A percentile compares a stretch with the other conserved stretches of the same genome.
These are phyloP conservation scores for Hippocampus comes DNA, from an alignment of 2,113 vertebrate species.

Conservation along the genomic window DNA sequence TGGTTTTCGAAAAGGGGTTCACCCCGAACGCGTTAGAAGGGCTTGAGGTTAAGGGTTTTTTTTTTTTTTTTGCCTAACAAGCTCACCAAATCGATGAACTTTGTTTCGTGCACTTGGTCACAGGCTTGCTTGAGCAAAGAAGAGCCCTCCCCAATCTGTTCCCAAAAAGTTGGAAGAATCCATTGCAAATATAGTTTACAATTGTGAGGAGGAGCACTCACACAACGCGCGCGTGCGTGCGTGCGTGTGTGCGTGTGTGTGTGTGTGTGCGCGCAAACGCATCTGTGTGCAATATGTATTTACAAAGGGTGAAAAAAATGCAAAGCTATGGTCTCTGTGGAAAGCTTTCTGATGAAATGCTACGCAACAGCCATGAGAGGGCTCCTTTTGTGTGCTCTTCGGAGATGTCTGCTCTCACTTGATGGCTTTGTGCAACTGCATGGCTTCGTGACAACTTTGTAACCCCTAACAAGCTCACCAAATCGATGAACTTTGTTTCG, in stretches of 20 bases:
- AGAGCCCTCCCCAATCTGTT: neutral
- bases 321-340: constrained; percentile 21
- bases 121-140: neutral
- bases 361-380: constrained; percentile 4
- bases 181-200: neutral
- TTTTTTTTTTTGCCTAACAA: neutral
- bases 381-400: neutral
- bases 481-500: neutral
- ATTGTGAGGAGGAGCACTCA: neutral
- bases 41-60: neutral
- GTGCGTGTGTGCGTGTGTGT: no score
- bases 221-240: neutral
- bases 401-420: constrained; percentile 24
- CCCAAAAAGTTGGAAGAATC: neutral
- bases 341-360: constrained; percentile 33
- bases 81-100: neutral
- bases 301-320: constrained; percentile 28
- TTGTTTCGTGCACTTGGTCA: neutral
- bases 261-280: constrained; percentile 29
- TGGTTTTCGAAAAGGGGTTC: neutral
- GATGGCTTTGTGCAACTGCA: constrained; percentile 24
- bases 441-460: constrained; percentile 27
- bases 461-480: neutral
- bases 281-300: constrained; percentile 49
- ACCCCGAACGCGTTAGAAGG: neutral